These are phyloP conservation scores for Isurus oxyrinchus DNA, from an alignment of 2,113 vertebrate species.

Conservation along the genomic window DNA sequence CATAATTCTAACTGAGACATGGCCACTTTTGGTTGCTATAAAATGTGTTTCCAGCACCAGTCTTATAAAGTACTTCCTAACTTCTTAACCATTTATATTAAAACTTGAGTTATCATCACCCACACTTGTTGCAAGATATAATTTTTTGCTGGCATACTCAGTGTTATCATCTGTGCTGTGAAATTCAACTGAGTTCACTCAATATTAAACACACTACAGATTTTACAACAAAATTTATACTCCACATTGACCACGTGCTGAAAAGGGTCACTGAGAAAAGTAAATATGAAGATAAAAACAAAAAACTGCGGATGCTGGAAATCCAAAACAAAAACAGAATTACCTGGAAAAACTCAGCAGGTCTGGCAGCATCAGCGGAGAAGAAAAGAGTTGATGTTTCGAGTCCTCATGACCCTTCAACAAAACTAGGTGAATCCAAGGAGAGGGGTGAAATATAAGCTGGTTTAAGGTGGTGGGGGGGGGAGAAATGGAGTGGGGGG, in stretches of 20 bases:
- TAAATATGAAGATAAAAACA: no score
- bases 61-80: neutral
- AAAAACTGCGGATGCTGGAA: no score
- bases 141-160: neutral
- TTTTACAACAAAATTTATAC: neutral
- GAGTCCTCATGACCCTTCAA: no score
- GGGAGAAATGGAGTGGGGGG: no score
- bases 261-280: neutral
- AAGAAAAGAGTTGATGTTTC: no score
- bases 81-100: neutral
- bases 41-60: neutral
- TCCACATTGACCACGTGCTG: neutral
- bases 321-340: no score
- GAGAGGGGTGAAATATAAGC: no score
- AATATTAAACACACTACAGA: neutral
- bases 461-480: no score
- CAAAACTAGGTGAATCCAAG: no score
- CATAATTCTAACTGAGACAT: neutral
- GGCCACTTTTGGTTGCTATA: neutral
- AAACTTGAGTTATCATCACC: neutral
- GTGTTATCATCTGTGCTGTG: neutral
- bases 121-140: neutral
- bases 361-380: no score
- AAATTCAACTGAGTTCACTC: neutral
- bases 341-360: no score